phyloP scores from a whole-genome alignment of 23 tunicate genomes.

The Halocynthia roretzi region DNA sequence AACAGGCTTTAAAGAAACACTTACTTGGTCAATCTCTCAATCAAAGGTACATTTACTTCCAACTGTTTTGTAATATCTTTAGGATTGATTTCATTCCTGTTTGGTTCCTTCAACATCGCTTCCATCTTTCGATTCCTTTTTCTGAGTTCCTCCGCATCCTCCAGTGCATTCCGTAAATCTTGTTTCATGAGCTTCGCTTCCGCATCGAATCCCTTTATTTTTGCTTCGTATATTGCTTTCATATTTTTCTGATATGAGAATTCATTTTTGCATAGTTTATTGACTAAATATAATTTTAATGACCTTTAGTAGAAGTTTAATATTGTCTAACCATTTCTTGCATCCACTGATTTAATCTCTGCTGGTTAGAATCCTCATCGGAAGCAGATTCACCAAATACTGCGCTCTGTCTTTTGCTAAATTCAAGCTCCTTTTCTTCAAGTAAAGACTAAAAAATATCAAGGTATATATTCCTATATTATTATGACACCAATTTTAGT shows the following conservation, averaged over 20 bases:
- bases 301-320: neutral
- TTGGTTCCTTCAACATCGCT: constrained; percentile 13
- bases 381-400: neutral
- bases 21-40: constrained; percentile 52
- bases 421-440: too few relatives aligned
- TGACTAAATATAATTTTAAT: neutral
- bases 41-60: constrained; percentile 29
- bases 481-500: too few relatives aligned
- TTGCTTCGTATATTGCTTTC: constrained; percentile 45
- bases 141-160: constrained; percentile 12
- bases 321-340: constrained; percentile 12
- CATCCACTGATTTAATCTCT: constrained; percentile 15
- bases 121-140: constrained; percentile 8
- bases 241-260: constrained; percentile 6
- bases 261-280: neutral
- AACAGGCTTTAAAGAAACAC: too few relatives aligned
- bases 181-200: constrained; percentile 25
- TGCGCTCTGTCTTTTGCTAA: too few relatives aligned
- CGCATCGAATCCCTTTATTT: constrained; percentile 52
- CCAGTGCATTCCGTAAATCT: constrained; percentile 19
- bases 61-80: neutral
- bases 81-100: too few relatives aligned
- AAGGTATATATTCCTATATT: too few relatives aligned
- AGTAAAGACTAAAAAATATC: too few relatives aligned
- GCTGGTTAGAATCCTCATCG: neutral